A percentile compares a stretch with the other conserved stretches of the same genome.
These are phyloP conservation scores for Heliocidaris tuberculata DNA, from an alignment of 35 echinoderm and acorn worm species.

Conservation along the genomic window DNA sequence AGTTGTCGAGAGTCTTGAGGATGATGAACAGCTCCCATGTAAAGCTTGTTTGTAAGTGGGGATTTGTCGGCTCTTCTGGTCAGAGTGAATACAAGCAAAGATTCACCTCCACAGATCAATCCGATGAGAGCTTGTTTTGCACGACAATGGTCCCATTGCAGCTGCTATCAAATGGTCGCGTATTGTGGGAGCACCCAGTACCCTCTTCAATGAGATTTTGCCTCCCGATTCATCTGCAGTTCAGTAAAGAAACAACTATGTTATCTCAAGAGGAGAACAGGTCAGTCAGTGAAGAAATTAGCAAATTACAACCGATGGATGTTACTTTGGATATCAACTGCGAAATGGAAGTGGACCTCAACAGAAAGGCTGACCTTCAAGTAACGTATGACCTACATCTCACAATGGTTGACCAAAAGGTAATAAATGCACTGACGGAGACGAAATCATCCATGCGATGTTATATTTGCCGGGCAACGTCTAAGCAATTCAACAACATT, in stretches of 20 bases:
- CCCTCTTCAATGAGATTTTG: slow-evolving; percentile 56
- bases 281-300: slow-evolving; percentile 28
- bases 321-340: slow-evolving; percentile 49
- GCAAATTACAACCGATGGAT: slow-evolving; percentile 48
- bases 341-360: slow-evolving; percentile 46
- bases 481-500: slow-evolving; percentile 55
- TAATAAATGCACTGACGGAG: slow-evolving; percentile 55
- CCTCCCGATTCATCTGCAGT: slow-evolving; percentile 56
- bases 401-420: slow-evolving; percentile 72
- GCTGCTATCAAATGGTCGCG: slow-evolving; percentile 39
- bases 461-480: slow-evolving; percentile 58
- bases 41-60: slow-evolving; percentile 66
- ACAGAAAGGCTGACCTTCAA: slow-evolving; percentile 45
- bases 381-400: slow-evolving; percentile 59
- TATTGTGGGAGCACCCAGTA: slow-evolving; percentile 60
- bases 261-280: slow-evolving; percentile 30
- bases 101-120: slow-evolving; percentile 28
- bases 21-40: slow-evolving; percentile 50
- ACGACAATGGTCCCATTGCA: slow-evolving; percentile 65
- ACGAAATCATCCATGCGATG: slow-evolving; percentile 70
- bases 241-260: slow-evolving; percentile 54
- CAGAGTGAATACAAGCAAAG: slow-evolving; percentile 67
- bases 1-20: slow-evolving; percentile 40
- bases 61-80: slow-evolving; percentile 59
- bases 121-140: slow-evolving; percentile 54